Base-by-base conservation (phyloP, 2,797 vertebrate species). In the Toxotes lorentzi region DNA sequence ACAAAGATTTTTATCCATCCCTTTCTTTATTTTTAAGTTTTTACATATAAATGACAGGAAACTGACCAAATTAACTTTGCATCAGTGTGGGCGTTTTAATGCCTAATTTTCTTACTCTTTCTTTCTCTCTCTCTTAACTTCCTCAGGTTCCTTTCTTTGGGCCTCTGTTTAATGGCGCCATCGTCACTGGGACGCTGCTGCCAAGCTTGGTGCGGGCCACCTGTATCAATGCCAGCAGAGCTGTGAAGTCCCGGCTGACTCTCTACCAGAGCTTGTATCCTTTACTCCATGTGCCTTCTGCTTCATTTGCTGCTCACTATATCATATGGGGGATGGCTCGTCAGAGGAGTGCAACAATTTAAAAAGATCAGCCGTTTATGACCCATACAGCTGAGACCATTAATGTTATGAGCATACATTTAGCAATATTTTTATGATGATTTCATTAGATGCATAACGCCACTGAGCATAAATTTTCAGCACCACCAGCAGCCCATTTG, bases 191-290 rank as follows among this genome's bases (percentile, higher is more conserved):
- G n/a, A 91, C 93, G 48, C 94, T 99, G 81, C 93, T 99, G 94
- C 97, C 98, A 62, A 98, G 96, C 93, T 95, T 99, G 76, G 96
- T 98, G 61, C 97, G 97, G 86, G 96, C 97, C 93, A 99, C 98
- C 0, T 98, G 98, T 93, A 97, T 99, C 96, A 99, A 98, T 1
- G 98, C 98, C 95, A 99, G 98, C 95, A 96, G 97, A 94, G 97
- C 98, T 0, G 96, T 99, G 92, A 99, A 99, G 93, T 98, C 97
- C 61, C 96, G 97, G 66, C 96, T 98, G 89, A 97, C 98, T 0
- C 98, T 99, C 75, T 99, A 98, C 95, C 98, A 99, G 96, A 99
- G 97, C 94, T 99, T 99, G 98, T 99, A 99, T 99, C 98, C 96
- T 99, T 99, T 79, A 59, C 63, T 70, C 47, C 43, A 71, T 53